Evolutionary conservation across 2,797 vertebrate species (phyloP).

Genomic region (Neostethus bicornis): DNA sequence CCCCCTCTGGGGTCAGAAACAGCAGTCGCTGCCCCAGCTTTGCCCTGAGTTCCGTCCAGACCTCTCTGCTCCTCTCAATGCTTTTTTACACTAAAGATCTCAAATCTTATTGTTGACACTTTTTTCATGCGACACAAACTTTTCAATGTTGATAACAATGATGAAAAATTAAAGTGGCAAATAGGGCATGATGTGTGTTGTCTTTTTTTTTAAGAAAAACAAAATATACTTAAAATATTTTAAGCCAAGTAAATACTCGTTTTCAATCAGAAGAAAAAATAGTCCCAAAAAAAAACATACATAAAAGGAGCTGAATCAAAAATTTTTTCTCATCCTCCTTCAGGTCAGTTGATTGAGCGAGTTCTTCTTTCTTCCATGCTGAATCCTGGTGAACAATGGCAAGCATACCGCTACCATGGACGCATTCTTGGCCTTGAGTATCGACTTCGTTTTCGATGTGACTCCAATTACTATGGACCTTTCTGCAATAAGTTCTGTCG

Average conservation of each 20-base stretch:
- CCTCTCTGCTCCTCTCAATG: constrained; percentile 29
- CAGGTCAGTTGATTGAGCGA: constrained; percentile 80
- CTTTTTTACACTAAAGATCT: constrained; percentile 3
- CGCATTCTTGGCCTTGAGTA: constrained; percentile 75
- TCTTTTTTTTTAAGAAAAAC: too few relatives aligned
- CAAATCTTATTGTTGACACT: not conserved
- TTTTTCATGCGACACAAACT: too few relatives aligned
- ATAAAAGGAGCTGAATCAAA: not conserved
- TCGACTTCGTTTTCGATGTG: constrained; percentile 80
- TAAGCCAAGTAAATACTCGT: too few relatives aligned
- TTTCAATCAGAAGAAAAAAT: too few relatives aligned
- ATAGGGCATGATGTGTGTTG: too few relatives aligned
- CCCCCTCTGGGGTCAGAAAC: constrained; percentile 55
- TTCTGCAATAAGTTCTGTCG: constrained; percentile 83
- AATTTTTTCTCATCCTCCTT: not conserved
- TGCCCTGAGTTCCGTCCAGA: constrained; percentile 40
- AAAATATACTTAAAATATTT: too few relatives aligned
- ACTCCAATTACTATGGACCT: constrained; percentile 81
- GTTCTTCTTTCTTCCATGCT: constrained; percentile 82
- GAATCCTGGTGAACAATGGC: constrained; percentile 83
- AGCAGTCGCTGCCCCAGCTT: constrained; percentile 24
- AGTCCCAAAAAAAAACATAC: too few relatives aligned
- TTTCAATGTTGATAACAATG: too few relatives aligned
- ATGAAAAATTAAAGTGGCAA: too few relatives aligned
- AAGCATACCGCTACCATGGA: constrained; percentile 73